Evolutionary conservation across 2,888 invertebrate species (phyloP), one percentile per base, ranked within the genome.

Genomic region (Stratiomys singularior): DNA sequence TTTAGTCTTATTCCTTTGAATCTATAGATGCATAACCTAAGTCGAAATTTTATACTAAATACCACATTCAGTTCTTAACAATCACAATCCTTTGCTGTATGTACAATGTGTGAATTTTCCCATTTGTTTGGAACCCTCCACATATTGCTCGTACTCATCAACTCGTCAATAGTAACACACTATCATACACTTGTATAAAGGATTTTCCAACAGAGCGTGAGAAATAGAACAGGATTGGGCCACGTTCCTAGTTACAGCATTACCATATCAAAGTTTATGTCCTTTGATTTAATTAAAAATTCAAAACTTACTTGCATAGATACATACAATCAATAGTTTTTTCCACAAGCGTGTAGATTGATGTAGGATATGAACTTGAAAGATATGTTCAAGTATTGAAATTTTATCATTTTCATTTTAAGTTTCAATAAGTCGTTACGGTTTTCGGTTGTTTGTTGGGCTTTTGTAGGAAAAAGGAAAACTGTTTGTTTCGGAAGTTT

Each of bases 221-320:
- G 77, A 79, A 78, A 67, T 25, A 27, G 44, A 25, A 56, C 63
- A 28, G 47, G 76, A 79, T 79, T 79, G 79, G 79, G 76, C 79
- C 77, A 79, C 79, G 78, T 79, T 21, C 46, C 4, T 37, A 25
- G 13, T 56, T 52, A 76, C 64, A 64, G 63, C 58, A 66, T 63
- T 21, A 74, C n/a, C 21, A 25, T 25, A 74, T 18, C 5, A 21
- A 21, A 23, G 71, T 71, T 21, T 47, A n/a, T n/a, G 47, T 71
- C 71, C 47, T 47, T 47, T 71, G 71, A 47, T 71, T 30, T 13
- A 66, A 28, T 79, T 27, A 77, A 79, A 79, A 78, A 79, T 79
- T 79, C 58, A 76, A 79, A 78, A 66, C 56, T 52, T n/a, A n/a
- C n/a, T n/a, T n/a, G n/a, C n/a, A n/a, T n/a, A 37, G 2, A 9